phyloP scores from a whole-genome alignment of 2,888 invertebrate genomes.

The Orthosia gothica region DNA sequence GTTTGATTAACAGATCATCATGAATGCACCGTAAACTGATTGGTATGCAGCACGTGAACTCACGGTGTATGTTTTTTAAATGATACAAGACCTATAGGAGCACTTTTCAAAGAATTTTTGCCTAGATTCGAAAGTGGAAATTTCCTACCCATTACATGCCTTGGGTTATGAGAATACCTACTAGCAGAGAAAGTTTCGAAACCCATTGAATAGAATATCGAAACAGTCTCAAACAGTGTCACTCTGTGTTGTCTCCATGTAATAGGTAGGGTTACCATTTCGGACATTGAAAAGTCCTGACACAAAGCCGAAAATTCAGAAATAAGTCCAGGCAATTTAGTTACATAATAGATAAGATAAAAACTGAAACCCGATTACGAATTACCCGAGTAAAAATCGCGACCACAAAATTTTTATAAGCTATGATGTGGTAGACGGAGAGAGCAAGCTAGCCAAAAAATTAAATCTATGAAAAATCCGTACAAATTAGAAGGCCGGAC shows the following conservation, averaged over 20 bases:
- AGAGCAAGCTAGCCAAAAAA: too few species aligned
- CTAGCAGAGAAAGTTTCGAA: constrained; percentile 64
- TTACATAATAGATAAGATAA: too few species aligned
- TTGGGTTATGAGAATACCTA: constrained; percentile 59
- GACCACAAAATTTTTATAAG: too few species aligned
- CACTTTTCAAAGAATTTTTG: constrained; percentile 25
- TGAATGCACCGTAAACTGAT: constrained; percentile 22
- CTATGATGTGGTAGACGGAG: too few species aligned
- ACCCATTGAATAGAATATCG: constrained; percentile 48
- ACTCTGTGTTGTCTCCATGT: constrained; percentile 16
- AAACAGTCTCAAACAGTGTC: constrained; percentile 35
- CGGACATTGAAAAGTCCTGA: too few species aligned
- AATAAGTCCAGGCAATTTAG: too few species aligned
- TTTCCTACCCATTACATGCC: constrained; percentile 51
- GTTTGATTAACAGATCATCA: constrained; percentile 7
- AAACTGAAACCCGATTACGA: too few species aligned
- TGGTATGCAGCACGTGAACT: constrained; percentile 10
- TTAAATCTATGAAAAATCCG: too few species aligned
- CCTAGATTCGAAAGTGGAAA: constrained; percentile 58
- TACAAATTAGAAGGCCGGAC: too few species aligned
- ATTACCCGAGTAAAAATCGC: too few species aligned
- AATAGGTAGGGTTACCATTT: neutral
- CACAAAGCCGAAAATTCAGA: too few species aligned
- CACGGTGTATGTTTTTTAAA: neutral
- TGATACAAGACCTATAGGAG: neutral